Evolutionary conservation across 2,888 invertebrate genomes (phyloP), one percentile per base, ranked within the genome.

Genomic region (Eupithecia subfuscata): DNA sequence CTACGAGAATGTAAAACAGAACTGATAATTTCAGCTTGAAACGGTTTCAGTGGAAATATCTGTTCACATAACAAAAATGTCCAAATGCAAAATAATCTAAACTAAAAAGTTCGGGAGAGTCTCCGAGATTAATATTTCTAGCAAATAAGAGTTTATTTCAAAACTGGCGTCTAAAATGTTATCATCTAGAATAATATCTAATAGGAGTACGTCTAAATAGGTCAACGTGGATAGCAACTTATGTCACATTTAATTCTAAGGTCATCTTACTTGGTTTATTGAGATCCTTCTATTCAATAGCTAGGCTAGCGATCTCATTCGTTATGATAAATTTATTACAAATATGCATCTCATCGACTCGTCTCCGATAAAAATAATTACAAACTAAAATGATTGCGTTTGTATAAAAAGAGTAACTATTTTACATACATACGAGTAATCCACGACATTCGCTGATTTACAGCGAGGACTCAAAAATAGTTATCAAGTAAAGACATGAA

Each of bases 321-420:
- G 22, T 73, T 78, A 75, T 75, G 64, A 71, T 75, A 74, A 75
- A 75, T 77, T 75, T 71, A 37, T 67, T 74, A 76, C 40, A 77
- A 74, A 75, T 73, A 74, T 75, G 74, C 63, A 75, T 86, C 91
- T 88, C 85, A 86, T 88, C 87, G 85, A 88, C 88, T 85, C 84
- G 84, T 85, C 84, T 85, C 88, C 86, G 82, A 78, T 82, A 91
- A 86, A 92, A 90, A 89, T 82, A 87, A 90, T 90, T 91, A 91
- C 90, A 94, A 93, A 93, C 89, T 90, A 89, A 77, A 91, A 91
- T 93, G 93, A 94, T 93, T 94, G 88, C 87, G 86, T 89, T 89
- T 86, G 87, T 92, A 92, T 86, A 91, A 91, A 90, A 86, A 87
- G 80, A 88, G 83, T 85, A 85, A 88, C 85, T 92, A 92, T 92